Evolutionary conservation across 2,888 invertebrate genomes (phyloP).

Genomic region (Sarcophaga variegata): DNA sequence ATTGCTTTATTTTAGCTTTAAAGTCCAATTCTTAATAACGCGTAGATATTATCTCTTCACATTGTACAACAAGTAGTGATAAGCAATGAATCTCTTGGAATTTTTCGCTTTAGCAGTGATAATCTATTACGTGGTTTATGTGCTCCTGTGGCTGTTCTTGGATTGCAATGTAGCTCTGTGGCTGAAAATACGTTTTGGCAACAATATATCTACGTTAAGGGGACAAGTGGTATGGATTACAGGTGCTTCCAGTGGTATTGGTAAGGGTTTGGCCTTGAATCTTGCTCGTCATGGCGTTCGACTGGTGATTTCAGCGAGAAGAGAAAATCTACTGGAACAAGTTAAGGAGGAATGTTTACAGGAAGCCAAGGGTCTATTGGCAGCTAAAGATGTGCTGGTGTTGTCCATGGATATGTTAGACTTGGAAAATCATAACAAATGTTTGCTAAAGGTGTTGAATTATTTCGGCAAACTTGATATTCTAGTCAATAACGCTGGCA

Average conservation of each 20-base stretch:
- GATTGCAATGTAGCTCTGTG: constrained; percentile 85
- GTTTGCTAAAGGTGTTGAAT: constrained; percentile 85
- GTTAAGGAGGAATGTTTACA: constrained; percentile 86
- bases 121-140: constrained; percentile 83
- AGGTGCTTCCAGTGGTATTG: constrained; percentile 93
- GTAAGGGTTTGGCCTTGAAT: constrained; percentile 87
- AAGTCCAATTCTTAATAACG: background rate
- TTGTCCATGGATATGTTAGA: constrained; percentile 87
- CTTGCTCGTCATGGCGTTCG: constrained; percentile 86
- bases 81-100: constrained; percentile 78
- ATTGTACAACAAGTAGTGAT: background rate
- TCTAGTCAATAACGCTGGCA: constrained; percentile 91
- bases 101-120: constrained; percentile 76
- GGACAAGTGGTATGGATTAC: constrained; percentile 92
- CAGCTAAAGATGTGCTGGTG: constrained; percentile 85
- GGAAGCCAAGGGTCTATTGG: constrained; percentile 80
- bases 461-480: constrained; percentile 89
- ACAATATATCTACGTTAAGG: constrained; percentile 83
- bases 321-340: constrained; percentile 84
- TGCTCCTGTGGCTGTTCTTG: constrained; percentile 82
- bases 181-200: constrained; percentile 85
- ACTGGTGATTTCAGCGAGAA: constrained; percentile 87
- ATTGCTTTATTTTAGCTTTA: background rate
- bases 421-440: constrained; percentile 84
- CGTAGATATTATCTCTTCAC: background rate